These are phyloP conservation scores for Lasioglossum pauxillum DNA, from an alignment of 2,888 invertebrate species.

Conservation along the genomic window DNA sequence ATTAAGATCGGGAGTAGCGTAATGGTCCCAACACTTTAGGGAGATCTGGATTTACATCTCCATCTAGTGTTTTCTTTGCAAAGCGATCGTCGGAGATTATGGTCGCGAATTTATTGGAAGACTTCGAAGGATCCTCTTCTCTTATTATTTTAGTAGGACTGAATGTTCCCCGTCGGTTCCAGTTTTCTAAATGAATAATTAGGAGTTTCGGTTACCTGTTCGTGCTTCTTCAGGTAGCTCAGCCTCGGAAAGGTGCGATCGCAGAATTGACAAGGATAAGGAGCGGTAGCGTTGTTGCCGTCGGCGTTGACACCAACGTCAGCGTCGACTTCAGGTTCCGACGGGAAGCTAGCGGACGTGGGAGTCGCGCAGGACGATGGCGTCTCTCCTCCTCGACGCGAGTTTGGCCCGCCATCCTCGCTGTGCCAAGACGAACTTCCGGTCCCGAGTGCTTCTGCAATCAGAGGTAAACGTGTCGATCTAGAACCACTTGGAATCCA, in stretches of 20 bases:
- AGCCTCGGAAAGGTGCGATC: conserved; percentile 95
- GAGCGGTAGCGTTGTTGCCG: conserved; percentile 85
- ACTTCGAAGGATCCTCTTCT: neutral
- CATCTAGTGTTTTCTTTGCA: neutral
- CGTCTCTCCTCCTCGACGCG: conserved; percentile 85
- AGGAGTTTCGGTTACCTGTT: conserved; percentile 88
- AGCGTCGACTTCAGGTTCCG: conserved; percentile 85
- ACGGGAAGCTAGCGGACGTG: conserved; percentile 88
- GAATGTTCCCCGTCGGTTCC: neutral
- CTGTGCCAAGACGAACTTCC: conserved; percentile 89
- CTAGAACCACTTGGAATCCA: neutral
- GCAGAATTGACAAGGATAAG: conserved; percentile 96
- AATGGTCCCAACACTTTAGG: neutral
- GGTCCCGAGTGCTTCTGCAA: conserved; percentile 89
- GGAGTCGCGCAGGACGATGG: conserved; percentile 87
- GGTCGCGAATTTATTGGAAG: neutral
- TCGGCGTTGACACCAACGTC: conserved; percentile 76
- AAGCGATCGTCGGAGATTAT: neutral
- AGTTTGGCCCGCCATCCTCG: conserved; percentile 86
- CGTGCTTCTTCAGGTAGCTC: conserved; percentile 95
- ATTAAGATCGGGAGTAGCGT: neutral
- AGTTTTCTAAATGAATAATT: neutral
- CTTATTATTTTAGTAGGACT: neutral
- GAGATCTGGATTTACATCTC: neutral
- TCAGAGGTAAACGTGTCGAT: conserved; percentile 6